These are phyloP conservation scores for Dipus sagitta DNA, from an alignment of 2,797 vertebrate genomes.

Conservation along the genomic window DNA sequence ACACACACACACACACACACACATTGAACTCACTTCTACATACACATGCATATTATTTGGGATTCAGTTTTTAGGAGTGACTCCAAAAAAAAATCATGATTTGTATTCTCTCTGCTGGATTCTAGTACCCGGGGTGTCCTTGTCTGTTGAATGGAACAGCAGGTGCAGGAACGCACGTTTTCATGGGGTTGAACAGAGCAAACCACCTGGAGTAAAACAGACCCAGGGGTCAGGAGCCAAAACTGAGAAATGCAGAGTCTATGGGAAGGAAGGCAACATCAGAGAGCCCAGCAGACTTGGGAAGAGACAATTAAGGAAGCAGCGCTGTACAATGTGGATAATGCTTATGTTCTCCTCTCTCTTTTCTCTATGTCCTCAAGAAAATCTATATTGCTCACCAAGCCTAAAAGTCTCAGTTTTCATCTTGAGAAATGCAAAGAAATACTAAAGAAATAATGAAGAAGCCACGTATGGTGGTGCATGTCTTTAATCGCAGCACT, in stretches of 20 bases:
- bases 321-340: not conserved
- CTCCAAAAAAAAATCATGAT: not conserved
- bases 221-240: not conserved
- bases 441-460: not conserved
- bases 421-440: constrained; percentile 7
- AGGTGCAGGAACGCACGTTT: not conserved
- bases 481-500: no score
- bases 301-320: not conserved
- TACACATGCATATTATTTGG: not conserved
- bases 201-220: not conserved
- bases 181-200: not conserved
- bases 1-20: no score
- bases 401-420: not conserved
- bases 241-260: not conserved
- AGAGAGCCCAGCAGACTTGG: not conserved
- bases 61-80: constrained; percentile 36
- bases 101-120: constrained; percentile 5
- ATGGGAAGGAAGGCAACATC: not conserved
- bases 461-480: no score
- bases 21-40: constrained; percentile 22
- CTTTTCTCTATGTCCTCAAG: not conserved
- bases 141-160: not conserved
- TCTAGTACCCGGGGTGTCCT: not conserved
- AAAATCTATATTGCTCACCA: not conserved
- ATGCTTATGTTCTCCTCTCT: not conserved